These are phyloP conservation scores for Dicyrtoma fusca DNA, from an alignment of 2,888 invertebrate genomes.

Conservation along the genomic window DNA sequence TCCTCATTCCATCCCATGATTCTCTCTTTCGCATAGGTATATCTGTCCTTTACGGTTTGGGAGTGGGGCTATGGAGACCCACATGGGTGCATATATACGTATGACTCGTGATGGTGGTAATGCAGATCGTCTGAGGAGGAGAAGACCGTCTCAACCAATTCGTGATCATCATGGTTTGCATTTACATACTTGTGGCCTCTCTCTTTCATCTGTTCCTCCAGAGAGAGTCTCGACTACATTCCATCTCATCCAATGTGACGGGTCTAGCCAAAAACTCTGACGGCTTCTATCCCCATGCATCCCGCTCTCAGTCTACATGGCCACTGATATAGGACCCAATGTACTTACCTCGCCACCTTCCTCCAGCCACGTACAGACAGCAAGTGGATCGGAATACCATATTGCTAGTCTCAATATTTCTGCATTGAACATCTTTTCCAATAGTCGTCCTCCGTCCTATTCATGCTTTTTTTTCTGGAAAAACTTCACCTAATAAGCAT, in stretches of 20 bases:
- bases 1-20: too few relatives aligned
- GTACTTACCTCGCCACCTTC: background rate
- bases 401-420: conserved; percentile 30
- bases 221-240: conserved; percentile 7
- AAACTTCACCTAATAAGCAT: conserved; percentile 40
- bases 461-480: background rate
- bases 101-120: background rate
- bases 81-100: background rate
- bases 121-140: conserved; percentile 20
- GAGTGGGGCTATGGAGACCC: background rate
- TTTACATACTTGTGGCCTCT: conserved; percentile 49
- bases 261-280: conserved; percentile 6
- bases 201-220: conserved; percentile 37
- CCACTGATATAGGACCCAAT: too few relatives aligned
- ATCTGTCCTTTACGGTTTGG: conserved; percentile 1
- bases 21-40: background rate
- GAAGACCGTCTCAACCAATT: conserved; percentile 35
- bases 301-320: too few relatives aligned
- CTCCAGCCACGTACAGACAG: background rate
- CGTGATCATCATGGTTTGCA: conserved; percentile 42
- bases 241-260: conserved; percentile 30
- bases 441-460: conserved; percentile 16
- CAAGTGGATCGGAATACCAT: conserved; percentile 28
- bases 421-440: conserved; percentile 11
- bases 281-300: background rate